These are phyloP conservation scores for Phengaris arion DNA, from an alignment of 2,888 invertebrate genomes.

Conservation along the genomic window DNA sequence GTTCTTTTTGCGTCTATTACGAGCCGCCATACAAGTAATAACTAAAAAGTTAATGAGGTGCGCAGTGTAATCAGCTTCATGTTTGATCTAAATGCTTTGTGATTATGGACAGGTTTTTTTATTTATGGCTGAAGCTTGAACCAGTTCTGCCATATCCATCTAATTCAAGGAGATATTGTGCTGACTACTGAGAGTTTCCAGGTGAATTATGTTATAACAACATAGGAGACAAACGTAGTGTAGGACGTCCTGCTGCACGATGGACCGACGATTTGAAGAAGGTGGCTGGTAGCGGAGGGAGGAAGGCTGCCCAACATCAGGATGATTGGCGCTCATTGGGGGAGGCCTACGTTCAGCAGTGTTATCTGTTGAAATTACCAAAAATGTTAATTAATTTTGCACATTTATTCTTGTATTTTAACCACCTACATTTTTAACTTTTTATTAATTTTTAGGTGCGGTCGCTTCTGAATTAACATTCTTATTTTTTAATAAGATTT, in stretches of 20 bases:
- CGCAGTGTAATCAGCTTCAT: conserved; percentile 11
- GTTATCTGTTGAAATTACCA: no score
- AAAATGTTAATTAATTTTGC: background rate
- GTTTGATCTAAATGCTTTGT: conserved; percentile 25
- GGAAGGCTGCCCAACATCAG: no score
- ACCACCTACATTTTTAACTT: background rate
- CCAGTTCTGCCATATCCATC: conserved; percentile 23
- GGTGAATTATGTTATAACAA: background rate
- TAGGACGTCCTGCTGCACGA: no score
- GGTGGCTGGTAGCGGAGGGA: no score
- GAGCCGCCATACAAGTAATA: background rate
- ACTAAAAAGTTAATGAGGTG: conserved; percentile 15
- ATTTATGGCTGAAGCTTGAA: conserved; percentile 14
- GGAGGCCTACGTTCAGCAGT: no score
- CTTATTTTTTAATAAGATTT: background rate
- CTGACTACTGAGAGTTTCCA: conserved; percentile 3
- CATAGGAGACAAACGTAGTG: background rate
- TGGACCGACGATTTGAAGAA: no score
- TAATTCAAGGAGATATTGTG: conserved; percentile 24
- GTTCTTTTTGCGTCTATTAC: conserved; percentile 1
- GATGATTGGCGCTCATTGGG: no score
- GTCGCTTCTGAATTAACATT: background rate
- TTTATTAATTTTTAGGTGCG: background rate
- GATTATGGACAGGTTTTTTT: conserved; percentile 21
- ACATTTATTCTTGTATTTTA: background rate